These are phyloP conservation scores for Temnothorax curvispinosus DNA, from an alignment of 1,140 invertebrate genomes.

Conservation along the genomic window DNA sequence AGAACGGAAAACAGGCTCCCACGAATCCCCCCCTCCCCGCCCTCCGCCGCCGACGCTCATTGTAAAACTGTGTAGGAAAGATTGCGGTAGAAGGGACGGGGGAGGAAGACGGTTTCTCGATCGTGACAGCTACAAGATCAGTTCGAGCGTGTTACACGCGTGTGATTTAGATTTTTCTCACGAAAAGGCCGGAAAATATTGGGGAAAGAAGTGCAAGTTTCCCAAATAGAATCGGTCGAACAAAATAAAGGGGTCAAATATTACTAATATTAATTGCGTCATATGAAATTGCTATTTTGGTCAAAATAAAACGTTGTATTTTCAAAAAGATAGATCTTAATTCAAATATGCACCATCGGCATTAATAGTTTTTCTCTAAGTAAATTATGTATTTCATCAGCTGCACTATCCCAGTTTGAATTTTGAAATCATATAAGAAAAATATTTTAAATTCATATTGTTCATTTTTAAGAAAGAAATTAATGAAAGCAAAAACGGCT, in stretches of 20 bases:
- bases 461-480: not conserved
- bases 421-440: not conserved
- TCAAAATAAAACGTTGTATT: not conserved
- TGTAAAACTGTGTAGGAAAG: slow-evolving; percentile 74
- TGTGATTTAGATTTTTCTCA: slow-evolving; percentile 13
- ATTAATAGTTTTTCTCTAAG: too few species aligned
- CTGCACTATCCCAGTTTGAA: not conserved
- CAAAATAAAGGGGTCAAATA: not conserved
- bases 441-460: not conserved
- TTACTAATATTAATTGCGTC: too few species aligned
- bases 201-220: not conserved
- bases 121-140: slow-evolving; percentile 57
- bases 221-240: not conserved
- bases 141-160: slow-evolving; percentile 41
- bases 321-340: not conserved
- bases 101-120: slow-evolving; percentile 55
- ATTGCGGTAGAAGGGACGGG: slow-evolving; percentile 61
- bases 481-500: not conserved
- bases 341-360: too few species aligned
- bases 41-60: slow-evolving; percentile 61
- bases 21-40: slow-evolving; percentile 69
- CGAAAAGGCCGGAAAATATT: not conserved
- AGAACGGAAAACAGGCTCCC: slow-evolving; percentile 78
- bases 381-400: too few species aligned
- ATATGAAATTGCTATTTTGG: not conserved